phyloP scores from a whole-genome alignment of 23 tunicate genomes.

The Pegea sp. region DNA sequence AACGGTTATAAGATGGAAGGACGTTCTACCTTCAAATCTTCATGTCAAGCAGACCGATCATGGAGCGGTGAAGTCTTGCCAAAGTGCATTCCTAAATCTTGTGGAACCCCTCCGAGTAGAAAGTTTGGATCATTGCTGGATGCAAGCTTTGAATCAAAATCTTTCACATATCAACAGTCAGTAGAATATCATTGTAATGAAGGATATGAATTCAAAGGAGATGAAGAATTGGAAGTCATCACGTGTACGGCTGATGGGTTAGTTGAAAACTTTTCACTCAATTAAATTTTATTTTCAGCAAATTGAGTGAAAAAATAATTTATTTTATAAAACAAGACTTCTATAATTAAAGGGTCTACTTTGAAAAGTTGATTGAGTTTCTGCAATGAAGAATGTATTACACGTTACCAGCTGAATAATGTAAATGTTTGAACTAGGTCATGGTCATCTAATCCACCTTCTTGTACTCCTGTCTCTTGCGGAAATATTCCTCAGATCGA shows the following conservation, averaged over 20 bases:
- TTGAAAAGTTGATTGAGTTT: too few relatives aligned
- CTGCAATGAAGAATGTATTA: too few relatives aligned
- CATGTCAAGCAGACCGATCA: not conserved
- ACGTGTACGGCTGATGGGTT: slow-evolving; percentile 21
- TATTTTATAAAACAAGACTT: too few relatives aligned
- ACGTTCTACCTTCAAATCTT: not conserved
- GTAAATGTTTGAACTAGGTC: too few relatives aligned
- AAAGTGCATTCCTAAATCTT: slow-evolving; percentile 27
- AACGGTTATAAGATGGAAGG: slow-evolving; percentile 2
- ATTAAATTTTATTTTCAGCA: too few relatives aligned
- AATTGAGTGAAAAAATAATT: too few relatives aligned
- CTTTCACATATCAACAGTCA: slow-evolving; percentile 5
- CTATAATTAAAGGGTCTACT: too few relatives aligned
- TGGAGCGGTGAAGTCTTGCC: slow-evolving; percentile 2
- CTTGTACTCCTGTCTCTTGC: slow-evolving; percentile 39
- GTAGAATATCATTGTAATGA: slow-evolving; percentile 14
- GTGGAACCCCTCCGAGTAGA: slow-evolving; percentile 16
- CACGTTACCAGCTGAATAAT: too few relatives aligned
- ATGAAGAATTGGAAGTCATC: slow-evolving; percentile 3
- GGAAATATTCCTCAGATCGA: slow-evolving; percentile 23
- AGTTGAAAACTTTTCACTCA: too few relatives aligned
- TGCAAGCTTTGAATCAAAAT: not conserved
- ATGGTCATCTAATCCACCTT: slow-evolving; percentile 16
- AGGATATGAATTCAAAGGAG: slow-evolving; percentile 19
- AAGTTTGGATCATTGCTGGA: slow-evolving; percentile 17